Conservation (phyloP, 2,113 vertebrate species). For the human (Homo sapiens) region GRCh38 chr1:209341001-209341500, state of each 20-base stretch:
- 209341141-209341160: neutral
- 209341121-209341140: neutral
- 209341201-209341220: neutral
- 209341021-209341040: neutral
- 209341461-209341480: neutral
- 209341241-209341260: neutral
- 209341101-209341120: neutral
- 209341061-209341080: neutral
- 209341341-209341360: neutral
- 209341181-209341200: neutral
- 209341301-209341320: neutral
- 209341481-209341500: neutral
- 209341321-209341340: neutral
- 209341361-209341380: conserved; percentile 47
- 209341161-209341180: neutral
- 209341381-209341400: conserved; percentile 41
- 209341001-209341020: neutral
- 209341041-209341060: neutral
- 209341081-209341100: neutral
- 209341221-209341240: neutral
- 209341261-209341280: neutral
- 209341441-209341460: conserved; percentile 9
- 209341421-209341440: conserved; percentile 26
- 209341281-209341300: neutral
- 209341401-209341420: conserved; percentile 28